phyloP scores from a whole-genome alignment of 2,797 vertebrate genomes.

The Cyclura pinguis region DNA sequence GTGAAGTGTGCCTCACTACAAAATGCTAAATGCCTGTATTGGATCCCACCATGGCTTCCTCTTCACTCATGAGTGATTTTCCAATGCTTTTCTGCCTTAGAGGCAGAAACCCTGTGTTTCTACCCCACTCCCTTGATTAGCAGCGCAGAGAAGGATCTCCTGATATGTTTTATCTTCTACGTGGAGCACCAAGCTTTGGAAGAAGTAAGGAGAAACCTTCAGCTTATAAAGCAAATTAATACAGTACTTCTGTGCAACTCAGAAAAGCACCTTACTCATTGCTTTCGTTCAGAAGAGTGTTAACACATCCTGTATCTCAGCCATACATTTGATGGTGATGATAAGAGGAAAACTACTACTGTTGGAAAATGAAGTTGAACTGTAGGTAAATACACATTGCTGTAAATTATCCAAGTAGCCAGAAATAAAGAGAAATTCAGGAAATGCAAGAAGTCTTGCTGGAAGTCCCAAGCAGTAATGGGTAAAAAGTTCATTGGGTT shows the following conservation, averaged over 20 bases:
- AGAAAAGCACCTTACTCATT: not conserved
- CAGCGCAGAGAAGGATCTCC: not conserved
- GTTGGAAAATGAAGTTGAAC: not conserved
- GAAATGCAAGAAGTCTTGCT: not conserved
- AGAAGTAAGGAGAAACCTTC: not conserved
- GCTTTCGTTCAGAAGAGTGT: not conserved
- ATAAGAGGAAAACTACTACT: not conserved
- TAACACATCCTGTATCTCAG: not conserved
- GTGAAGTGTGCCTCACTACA: not conserved
- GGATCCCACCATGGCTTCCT: not conserved
- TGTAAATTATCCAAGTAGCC: not conserved
- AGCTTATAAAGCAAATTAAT: not conserved
- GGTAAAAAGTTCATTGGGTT: not conserved
- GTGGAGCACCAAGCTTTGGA: not conserved
- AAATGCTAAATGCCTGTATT: conserved; percentile 17
- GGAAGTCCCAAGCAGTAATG: not conserved
- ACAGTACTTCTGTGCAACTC: not conserved
- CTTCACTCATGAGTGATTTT: not conserved
- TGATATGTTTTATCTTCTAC: not conserved
- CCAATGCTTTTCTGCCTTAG: not conserved
- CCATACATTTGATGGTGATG: not conserved
- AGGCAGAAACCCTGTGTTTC: not conserved
- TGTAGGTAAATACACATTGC: not conserved
- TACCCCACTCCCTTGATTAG: not conserved
- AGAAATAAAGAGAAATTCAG: not conserved